Percentiles rank a stretch among this genome's conserved stretches.
These are phyloP conservation scores for Thelaira solivaga DNA, from an alignment of 2,888 invertebrate genomes.

Conservation along the genomic window DNA sequence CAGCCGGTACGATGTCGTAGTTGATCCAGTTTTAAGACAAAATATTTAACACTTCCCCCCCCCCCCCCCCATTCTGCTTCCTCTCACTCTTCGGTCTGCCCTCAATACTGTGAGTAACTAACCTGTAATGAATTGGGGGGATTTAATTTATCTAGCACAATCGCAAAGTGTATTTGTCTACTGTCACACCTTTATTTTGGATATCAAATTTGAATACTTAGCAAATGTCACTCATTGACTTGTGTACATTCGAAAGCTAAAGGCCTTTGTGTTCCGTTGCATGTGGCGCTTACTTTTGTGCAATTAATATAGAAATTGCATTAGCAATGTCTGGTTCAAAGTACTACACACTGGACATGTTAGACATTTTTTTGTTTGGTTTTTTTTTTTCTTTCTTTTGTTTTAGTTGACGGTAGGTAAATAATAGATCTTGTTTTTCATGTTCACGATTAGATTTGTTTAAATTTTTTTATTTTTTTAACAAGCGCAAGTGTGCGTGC, in stretches of 20 bases:
- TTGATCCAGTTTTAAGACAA: too few relatives aligned
- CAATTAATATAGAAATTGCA: constrained; percentile 31
- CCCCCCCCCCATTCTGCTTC: too few relatives aligned
- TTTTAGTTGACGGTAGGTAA: too few relatives aligned
- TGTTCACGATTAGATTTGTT: too few relatives aligned
- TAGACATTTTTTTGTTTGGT: neutral
- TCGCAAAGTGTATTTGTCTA: constrained; percentile 20
- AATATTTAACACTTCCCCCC: too few relatives aligned
- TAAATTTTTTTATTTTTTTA: too few relatives aligned
- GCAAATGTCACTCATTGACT: constrained; percentile 40
- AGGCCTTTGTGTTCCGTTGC: constrained; percentile 4
- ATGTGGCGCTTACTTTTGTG: constrained; percentile 52
- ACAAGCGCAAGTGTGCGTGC: too few relatives aligned
- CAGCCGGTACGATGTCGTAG: too few relatives aligned
- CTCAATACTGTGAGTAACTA: too few relatives aligned
- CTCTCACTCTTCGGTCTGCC: neutral
- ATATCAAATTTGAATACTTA: constrained; percentile 36
- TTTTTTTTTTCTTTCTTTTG: neutral
- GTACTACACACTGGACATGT: too few relatives aligned
- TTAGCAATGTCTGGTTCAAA: constrained; percentile 16
- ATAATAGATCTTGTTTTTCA: too few relatives aligned
- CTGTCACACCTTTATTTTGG: constrained; percentile 52
- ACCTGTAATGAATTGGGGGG: neutral
- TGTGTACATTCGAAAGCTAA: neutral
- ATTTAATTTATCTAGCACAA: constrained; percentile 8